Evolutionary conservation across 2,888 invertebrate species (phyloP), one percentile per base, ranked within the genome.

Genomic region (Eristalis intricaria): DNA sequence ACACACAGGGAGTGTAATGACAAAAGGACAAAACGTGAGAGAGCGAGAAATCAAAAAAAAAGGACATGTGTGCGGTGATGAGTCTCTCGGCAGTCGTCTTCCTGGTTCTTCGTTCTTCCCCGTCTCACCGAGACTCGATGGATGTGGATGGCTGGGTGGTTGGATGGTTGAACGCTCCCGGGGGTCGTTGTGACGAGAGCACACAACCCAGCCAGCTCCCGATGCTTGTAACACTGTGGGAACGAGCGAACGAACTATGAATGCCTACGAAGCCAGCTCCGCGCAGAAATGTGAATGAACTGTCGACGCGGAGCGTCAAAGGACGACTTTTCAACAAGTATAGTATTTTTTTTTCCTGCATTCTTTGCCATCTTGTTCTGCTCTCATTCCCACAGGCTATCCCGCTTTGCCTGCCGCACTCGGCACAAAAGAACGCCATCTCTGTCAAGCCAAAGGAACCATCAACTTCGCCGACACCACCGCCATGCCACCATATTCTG

Each of bases 221-320:
- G 38, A 11, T 50, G 50, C 19, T 19, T 50, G 66, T 38, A 40
- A 78, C 43, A 76, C 26, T 77, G 82, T 80, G 80, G 74, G 80
- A 66, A 70, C 70, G 79, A 87, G 84, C 87, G 80, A 66, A 70
- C 70, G 79, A 87, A 87, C 87, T 80, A 87, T 87, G 87, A 87
- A 87, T 87, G 87, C 84, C 82, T 83, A 83, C 63, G 79, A 75
- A 81, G 7, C 50, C 19, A 8, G 64, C 32, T 68, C 63, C 70
- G 64, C 29, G 60, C 70, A 82, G 70, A 82, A 87, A 87, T 87
- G 87, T 87, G 87, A 87, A 87, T 87, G 87, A 87, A 87, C 87
- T 87, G 87, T 79, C 64, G 74, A 82, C 82, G 61, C 82, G 29
- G 2, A 68, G 64, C 71, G 65, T 65, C 73, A 83, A 71, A 80